Base-by-base conservation (phyloP, 1,140 invertebrate species). In the Octopus bimaculoides region DNA sequence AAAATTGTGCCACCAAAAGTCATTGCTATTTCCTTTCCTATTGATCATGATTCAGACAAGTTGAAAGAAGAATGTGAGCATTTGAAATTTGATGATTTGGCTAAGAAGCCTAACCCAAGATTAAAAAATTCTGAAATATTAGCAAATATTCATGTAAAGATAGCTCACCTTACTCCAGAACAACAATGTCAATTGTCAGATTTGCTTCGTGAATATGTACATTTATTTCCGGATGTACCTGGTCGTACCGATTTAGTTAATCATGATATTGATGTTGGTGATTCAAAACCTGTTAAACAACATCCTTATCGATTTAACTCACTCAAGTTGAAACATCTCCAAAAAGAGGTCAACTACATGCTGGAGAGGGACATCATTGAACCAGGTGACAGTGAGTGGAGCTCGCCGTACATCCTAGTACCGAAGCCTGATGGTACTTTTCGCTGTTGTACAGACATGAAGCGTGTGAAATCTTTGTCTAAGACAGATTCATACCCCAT, bases 271-370 rank as follows among this genome's bases (percentile, higher is more conserved):
- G 78, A 79, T 71, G 41, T 81, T 7, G 78, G 75, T 73, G 80
- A 73, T 8, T n/a, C 75, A 54, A 69, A 5, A 54, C 76, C 75
- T 71, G 55, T 84, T 1, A 85, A 82, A 79, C 81, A 85, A 66
- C 81, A 82, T 71, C 81, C 81, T 8, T 82, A 85, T 61, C 77
- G 81, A 53, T 71, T 82, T 41, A 83, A 84, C 75, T 78, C 81
- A n/a, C 0, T 86, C 78, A 91, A 91, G 85, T 87, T 81, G 52
- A 79, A 89, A 77, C 90, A 91, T 81, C 84, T 85, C 26, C 79
- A 86, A 69, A 78, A 77, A 41, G 84, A 90, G 80, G 71, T 91
- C 4, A 78, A 84, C 52, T 91, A 81, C 52, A 77, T 84, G 80
- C 77, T 81, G 17, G 78, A 84, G 69, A 78, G 81, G 77, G 78